Conservation (phyloP, 2,113 vertebrate species). For the Agapornis roseicollis region DNA sequence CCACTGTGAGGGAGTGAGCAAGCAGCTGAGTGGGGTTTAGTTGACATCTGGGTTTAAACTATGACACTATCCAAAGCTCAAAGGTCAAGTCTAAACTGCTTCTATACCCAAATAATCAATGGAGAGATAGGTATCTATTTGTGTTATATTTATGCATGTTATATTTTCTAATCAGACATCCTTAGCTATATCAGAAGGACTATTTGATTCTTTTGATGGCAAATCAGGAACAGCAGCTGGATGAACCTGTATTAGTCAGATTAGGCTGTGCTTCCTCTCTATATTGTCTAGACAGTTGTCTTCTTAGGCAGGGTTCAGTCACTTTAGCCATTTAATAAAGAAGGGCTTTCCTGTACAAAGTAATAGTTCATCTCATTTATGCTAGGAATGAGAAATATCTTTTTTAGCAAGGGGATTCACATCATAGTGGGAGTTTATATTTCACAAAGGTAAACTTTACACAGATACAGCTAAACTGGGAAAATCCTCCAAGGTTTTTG, state of each 20-base stretch:
- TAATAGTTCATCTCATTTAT: neutral
- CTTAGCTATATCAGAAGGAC: neutral
- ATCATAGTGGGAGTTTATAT: neutral
- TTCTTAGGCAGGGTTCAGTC: neutral
- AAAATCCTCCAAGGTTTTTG: neutral
- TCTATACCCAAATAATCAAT: neutral
- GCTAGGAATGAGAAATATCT: neutral
- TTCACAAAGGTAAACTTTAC: neutral
- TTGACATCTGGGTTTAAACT: neutral
- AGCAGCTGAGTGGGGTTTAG: neutral
- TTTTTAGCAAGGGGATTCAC: neutral
- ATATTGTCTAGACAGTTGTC: neutral
- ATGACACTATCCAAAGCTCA: neutral
- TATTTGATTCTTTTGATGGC: neutral
- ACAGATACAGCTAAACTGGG: neutral
- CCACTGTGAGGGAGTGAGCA: fast-evolving
- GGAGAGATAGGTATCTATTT: neutral
- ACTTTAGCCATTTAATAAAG: neutral
- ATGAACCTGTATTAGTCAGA: neutral
- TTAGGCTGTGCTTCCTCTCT: neutral
- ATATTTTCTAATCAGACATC: neutral
- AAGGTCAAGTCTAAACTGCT: neutral
- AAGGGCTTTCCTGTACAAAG: neutral
- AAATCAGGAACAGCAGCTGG: neutral
- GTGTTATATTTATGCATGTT: neutral